phyloP scores from a whole-genome alignment of 2,888 invertebrate genomes.

The Rhingia campestris region DNA sequence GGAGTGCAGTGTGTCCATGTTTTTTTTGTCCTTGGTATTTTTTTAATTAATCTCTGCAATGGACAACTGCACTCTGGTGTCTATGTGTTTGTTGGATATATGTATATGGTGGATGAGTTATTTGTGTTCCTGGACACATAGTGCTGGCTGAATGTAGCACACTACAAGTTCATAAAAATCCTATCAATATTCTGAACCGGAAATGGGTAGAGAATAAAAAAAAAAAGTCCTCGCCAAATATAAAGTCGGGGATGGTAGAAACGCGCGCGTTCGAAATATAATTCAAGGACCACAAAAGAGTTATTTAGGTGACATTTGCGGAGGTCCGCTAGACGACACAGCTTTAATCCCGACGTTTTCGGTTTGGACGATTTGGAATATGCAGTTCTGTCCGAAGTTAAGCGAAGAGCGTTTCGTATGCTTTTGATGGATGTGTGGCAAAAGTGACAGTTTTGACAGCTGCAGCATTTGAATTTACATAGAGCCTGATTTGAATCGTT shows the following conservation, averaged over 20 bases:
- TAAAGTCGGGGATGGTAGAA: conserved; percentile 12
- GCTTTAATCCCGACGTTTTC: conserved; percentile 52
- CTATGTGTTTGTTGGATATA: conserved; percentile 15
- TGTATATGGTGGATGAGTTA: conserved; percentile 67
- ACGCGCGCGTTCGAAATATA: conserved; percentile 36
- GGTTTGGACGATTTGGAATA: conserved; percentile 39
- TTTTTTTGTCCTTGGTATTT: conserved; percentile 48
- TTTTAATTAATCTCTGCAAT: conserved; percentile 72
- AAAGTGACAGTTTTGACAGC: conserved; percentile 58
- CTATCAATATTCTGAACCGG: conserved; percentile 72
- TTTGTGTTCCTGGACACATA: conserved; percentile 49
- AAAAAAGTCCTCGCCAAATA: conserved; percentile 15
- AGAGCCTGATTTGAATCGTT: conserved; percentile 21
- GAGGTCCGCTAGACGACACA: conserved; percentile 36
- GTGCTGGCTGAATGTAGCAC: conserved; percentile 15
- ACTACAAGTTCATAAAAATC: conserved; percentile 72
- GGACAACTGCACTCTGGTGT: conserved; percentile 65
- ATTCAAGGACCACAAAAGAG: conserved; percentile 60
- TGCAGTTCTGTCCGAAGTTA: conserved; percentile 20
- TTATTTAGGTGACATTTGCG: conserved; percentile 65
- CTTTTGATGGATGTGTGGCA: background rate
- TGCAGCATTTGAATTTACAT: conserved; percentile 46
- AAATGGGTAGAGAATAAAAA: conserved; percentile 45
- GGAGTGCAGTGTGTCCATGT: conserved; percentile 42
- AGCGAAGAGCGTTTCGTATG: conserved; percentile 29